A percentile compares a stretch with the other conserved stretches of the same genome.
Evolutionary conservation across 2,113 vertebrate species (phyloP).

Genomic region (Labeo catla): DNA sequence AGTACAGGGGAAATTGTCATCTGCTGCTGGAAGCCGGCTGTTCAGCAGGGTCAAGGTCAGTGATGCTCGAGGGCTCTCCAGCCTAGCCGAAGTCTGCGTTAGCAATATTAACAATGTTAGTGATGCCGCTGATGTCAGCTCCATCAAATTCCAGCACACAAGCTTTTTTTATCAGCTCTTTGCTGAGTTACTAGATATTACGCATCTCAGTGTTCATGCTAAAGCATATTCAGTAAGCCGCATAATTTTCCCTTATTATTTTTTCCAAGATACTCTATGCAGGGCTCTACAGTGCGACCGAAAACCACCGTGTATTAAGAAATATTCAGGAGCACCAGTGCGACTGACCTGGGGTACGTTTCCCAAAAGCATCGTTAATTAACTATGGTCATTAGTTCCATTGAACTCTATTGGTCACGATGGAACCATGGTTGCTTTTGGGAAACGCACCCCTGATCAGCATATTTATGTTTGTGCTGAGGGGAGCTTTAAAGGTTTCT

Average conservation of each 20-base stretch:
- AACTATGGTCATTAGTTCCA: too few species aligned
- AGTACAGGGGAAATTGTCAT: conserved; percentile 26
- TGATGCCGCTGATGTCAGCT: conserved; percentile 30
- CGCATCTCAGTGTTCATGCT: conserved; percentile 28
- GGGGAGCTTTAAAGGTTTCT: too few species aligned
- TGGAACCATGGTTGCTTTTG: too few species aligned
- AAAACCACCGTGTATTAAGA: too few species aligned
- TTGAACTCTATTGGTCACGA: too few species aligned
- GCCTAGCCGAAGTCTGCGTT: conserved; percentile 4
- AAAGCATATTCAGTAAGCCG: conserved; percentile 42
- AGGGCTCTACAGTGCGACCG: too few species aligned
- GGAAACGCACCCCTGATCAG: too few species aligned
- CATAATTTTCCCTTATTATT: conserved; percentile 52
- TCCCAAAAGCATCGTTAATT: too few species aligned
- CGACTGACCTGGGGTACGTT: too few species aligned
- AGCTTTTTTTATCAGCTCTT: conserved; percentile 24
- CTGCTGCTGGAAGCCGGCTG: conserved; percentile 11
- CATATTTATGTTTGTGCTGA: too few species aligned
- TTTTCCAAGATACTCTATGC: conserved; percentile 42
- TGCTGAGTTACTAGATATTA: conserved; percentile 47
- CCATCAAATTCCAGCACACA: conserved; percentile 29
- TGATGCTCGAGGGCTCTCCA: conserved; percentile 28
- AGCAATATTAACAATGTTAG: conserved; percentile 27
- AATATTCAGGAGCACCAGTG: too few species aligned
- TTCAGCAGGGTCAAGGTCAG: conserved; percentile 26